These are phyloP conservation scores for Platycnemis pennipes DNA, from an alignment of 2,888 invertebrate genomes.

Conservation along the genomic window DNA sequence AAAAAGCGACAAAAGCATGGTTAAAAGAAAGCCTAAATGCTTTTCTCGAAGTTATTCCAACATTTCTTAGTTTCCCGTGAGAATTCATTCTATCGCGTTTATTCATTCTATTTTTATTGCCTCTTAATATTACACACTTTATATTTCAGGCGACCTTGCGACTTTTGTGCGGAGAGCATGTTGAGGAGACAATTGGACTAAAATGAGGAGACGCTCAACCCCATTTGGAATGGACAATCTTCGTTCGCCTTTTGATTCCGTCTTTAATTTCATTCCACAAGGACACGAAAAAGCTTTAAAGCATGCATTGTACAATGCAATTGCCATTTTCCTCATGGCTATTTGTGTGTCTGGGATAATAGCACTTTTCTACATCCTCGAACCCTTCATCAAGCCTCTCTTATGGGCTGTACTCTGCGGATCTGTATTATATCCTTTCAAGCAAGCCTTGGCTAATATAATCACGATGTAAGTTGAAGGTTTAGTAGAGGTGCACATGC, in stretches of 20 bases:
- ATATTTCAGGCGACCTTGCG: not conserved
- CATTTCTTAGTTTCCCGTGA: too few species aligned
- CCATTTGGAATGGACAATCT: slow-evolving; percentile 44
- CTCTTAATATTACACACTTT: not conserved
- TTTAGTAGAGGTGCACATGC: too few species aligned
- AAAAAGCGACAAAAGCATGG: too few species aligned
- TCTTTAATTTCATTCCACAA: slow-evolving; percentile 81
- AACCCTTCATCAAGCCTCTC: slow-evolving; percentile 95
- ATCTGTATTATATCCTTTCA: slow-evolving; percentile 98
- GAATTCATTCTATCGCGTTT: too few species aligned
- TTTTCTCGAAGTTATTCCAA: too few species aligned
- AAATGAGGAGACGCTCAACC: slow-evolving; percentile 37
- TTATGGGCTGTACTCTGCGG: slow-evolving; percentile 98
- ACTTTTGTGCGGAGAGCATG: not conserved
- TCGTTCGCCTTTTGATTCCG: slow-evolving; percentile 74
- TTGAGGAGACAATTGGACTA: not conserved
- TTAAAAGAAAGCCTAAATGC: too few species aligned
- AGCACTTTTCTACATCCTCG: slow-evolving; percentile 91
- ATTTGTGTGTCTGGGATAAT: slow-evolving; percentile 86
- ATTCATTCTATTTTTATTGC: too few species aligned
- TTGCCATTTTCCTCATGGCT: slow-evolving; percentile 88
- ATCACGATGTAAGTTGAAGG: slow-evolving; percentile 90
- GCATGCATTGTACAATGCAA: slow-evolving; percentile 94
- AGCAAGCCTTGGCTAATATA: slow-evolving; percentile 88
- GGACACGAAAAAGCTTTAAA: slow-evolving; percentile 94